phyloP scores from a whole-genome alignment of 2,888 invertebrate genomes.

The Melipona beecheii region DNA sequence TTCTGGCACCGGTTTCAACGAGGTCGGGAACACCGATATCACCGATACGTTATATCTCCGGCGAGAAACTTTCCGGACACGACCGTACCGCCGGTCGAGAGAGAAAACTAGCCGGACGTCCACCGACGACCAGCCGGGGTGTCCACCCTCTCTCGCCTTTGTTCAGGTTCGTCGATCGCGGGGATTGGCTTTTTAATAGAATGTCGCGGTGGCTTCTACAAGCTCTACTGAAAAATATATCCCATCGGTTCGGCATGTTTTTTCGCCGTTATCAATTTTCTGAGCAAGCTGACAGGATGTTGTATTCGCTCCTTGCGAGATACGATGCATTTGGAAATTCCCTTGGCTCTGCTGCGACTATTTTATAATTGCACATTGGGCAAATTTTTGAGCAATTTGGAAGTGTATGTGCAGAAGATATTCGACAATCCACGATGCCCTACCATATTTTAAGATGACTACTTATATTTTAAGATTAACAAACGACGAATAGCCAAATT shows the following conservation, averaged over 20 bases:
- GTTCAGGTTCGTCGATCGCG: slow-evolving; percentile 16
- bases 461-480: no score
- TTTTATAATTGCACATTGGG: no score
- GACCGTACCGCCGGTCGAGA: neutral
- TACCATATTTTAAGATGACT: no score
- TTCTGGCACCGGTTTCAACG: slow-evolving; percentile 64
- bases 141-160: slow-evolving; percentile 6
- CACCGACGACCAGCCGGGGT: neutral
- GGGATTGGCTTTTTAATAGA: slow-evolving; percentile 21
- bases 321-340: neutral
- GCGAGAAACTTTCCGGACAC: slow-evolving; percentile 38
- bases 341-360: no score
- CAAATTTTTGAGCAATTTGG: no score
- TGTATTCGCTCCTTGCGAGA: neutral
- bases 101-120: neutral
- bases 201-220: neutral
- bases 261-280: neutral
- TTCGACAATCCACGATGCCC: no score
- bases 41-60: slow-evolving; percentile 48
- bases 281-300: neutral
- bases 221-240: neutral
- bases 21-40: slow-evolving; percentile 49
- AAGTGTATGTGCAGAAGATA: no score
- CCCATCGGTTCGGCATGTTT: neutral
- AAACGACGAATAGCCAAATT: no score